Percentiles rank a stretch among this genome's conserved stretches.
phyloP scores from a whole-genome alignment of 2,888 invertebrate genomes.

The Folsomia manolachei region DNA sequence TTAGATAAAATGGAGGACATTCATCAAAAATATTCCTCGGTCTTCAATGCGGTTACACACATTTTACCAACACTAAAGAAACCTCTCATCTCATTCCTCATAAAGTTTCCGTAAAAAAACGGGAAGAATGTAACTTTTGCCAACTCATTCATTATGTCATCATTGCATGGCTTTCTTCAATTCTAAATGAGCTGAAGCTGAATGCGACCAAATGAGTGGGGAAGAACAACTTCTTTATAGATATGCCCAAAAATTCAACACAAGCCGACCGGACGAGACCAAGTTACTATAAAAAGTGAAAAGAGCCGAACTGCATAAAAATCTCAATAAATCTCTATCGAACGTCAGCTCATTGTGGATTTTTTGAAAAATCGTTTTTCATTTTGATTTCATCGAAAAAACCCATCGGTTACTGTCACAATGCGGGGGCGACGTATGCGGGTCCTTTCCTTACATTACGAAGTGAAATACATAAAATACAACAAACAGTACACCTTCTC shows the following conservation, averaged over 20 bases:
- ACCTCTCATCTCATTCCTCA: background rate
- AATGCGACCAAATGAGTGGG: background rate
- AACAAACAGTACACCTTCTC: conserved; percentile 13
- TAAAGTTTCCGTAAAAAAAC: background rate
- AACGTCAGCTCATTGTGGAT: conserved; percentile 21
- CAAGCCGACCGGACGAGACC: background rate
- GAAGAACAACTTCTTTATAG: background rate
- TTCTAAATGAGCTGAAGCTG: background rate
- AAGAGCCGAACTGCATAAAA: conserved; percentile 23
- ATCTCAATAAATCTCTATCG: conserved; percentile 36
- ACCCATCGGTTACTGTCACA: conserved; percentile 51
- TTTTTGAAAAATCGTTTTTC: conserved; percentile 42
- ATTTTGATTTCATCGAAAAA: conserved; percentile 34
- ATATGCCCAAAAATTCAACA: background rate
- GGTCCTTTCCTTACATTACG: conserved; percentile 12
- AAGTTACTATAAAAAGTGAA: conserved; percentile 25
- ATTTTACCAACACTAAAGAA: background rate
- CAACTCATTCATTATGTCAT: background rate
- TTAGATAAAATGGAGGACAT: conserved; percentile 26
- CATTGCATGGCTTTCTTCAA: background rate
- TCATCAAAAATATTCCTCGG: conserved; percentile 42
- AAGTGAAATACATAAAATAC: conserved; percentile 7
- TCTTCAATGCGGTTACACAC: conserved; percentile 32
- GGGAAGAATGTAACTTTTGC: background rate
- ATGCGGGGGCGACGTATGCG: conserved; percentile 46